Base-by-base conservation (phyloP, 2,797 vertebrate species). In the Tympanoctomys barrerae region DNA sequence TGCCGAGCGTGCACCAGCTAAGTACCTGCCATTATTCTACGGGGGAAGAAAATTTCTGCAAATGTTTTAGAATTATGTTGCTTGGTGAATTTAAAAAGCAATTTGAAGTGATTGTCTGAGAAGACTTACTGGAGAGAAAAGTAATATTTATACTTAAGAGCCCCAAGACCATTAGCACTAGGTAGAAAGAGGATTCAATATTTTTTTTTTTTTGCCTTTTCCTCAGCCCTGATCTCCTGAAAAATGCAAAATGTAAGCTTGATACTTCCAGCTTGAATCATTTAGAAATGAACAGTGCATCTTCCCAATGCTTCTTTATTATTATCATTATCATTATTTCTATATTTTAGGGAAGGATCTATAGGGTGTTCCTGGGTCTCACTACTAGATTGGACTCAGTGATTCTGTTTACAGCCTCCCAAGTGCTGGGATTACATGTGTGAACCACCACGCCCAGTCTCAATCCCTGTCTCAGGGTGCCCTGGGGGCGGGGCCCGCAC, bases 71-170 rank as follows among this genome's bases (percentile, higher is more conserved):
- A 93, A 87, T 39, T 39, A 1, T 66, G 31, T 33, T 49, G 31
- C 42, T 54, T 81, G 66, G n/a, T 88, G 36, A 84, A 81, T 93
- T 90, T 77, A 70, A 87, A 87, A 39, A 91, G 46, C 52, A 80
- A 42, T 95, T 81, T 92, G 36, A 80, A 90, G 14, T 82, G 57
- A 84, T 94, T 85, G 80, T 39, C 39, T 95, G 79, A 87, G 26
- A 84, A 18, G n/a, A 13, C 49, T 82, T 89, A 28, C 26, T 78
- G 31, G n/a, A 77, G 54, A 22, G 57, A 87, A 85, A 93, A 88
- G 36, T 75, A 54, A 2, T 31, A 28, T 49, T 64, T 80, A 22
- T 79, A 28, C 21, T 36, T 78, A 89, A 68, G 19, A 81, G 14
- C 2, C 54, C n/a, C 26, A 52, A 93, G 79, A 73, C 19, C 54